These are phyloP conservation scores for Pollimyrus isidori DNA, from an alignment of 2,113 vertebrate genomes.

Conservation along the genomic window DNA sequence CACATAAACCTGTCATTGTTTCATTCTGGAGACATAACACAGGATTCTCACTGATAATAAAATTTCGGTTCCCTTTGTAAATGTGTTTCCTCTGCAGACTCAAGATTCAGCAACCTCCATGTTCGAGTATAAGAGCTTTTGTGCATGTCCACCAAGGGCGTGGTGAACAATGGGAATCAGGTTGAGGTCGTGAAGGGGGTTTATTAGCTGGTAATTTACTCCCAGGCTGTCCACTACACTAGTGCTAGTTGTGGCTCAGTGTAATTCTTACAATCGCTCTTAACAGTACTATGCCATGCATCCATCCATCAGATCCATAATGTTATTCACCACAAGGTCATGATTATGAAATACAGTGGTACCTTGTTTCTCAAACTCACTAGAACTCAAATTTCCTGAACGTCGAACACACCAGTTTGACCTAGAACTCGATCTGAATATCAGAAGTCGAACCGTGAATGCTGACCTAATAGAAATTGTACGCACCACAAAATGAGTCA, in stretches of 20 bases:
- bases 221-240: neutral
- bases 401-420: too few species aligned
- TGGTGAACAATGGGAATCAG: too few species aligned
- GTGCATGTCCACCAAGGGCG: neutral
- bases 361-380: too few species aligned
- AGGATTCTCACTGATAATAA: neutral
- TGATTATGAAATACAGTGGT: neutral
- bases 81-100: neutral
- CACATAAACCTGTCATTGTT: neutral
- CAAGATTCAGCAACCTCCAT: neutral
- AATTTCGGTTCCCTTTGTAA: neutral
- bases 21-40: neutral
- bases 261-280: neutral
- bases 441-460: too few species aligned
- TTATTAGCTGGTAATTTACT: too few species aligned
- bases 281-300: neutral
- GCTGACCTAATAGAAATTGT: too few species aligned
- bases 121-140: neutral
- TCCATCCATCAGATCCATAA: neutral
- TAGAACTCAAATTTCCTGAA: too few species aligned
- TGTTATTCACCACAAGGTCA: neutral
- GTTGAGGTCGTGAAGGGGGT: too few species aligned
- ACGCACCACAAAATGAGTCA: too few species aligned
- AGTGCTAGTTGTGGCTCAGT: neutral
- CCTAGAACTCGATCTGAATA: too few species aligned